These are phyloP conservation scores for Ginglymostoma cirratum DNA, from an alignment of 2,113 vertebrate species.

Conservation along the genomic window DNA sequence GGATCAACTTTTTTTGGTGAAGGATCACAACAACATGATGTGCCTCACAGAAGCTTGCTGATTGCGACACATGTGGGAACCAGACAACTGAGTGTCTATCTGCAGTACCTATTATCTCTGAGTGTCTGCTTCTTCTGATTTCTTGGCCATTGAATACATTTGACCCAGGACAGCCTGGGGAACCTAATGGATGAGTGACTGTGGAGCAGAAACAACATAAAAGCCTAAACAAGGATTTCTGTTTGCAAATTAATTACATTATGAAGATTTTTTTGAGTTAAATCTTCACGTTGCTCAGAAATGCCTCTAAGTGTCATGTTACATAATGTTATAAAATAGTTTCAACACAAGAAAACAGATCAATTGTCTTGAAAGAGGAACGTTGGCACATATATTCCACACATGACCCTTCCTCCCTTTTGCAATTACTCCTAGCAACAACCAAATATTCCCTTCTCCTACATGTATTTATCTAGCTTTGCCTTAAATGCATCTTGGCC, in stretches of 20 bases:
- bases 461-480: background rate
- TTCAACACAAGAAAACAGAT: background rate
- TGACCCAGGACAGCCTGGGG: background rate
- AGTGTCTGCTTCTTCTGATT: background rate
- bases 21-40: background rate
- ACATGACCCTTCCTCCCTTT: no score
- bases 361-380: background rate
- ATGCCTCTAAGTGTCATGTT: background rate
- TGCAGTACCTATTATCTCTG: no score
- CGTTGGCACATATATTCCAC: no score
- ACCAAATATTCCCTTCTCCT: background rate
- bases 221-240: background rate
- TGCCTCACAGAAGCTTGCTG: background rate
- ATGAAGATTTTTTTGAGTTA: background rate
- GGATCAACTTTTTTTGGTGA: background rate
- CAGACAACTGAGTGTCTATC: background rate
- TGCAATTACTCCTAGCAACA: no score
- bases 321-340: background rate
- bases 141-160: background rate
- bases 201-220: background rate
- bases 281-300: background rate
- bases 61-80: background rate
- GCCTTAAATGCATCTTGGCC: background rate
- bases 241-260: background rate
- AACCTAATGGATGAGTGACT: background rate